Percentiles rank a stretch among this genome's conserved stretches.
Evolutionary conservation across 2,888 invertebrate species (phyloP).

Genomic region (Protophormia terraenovae): DNA sequence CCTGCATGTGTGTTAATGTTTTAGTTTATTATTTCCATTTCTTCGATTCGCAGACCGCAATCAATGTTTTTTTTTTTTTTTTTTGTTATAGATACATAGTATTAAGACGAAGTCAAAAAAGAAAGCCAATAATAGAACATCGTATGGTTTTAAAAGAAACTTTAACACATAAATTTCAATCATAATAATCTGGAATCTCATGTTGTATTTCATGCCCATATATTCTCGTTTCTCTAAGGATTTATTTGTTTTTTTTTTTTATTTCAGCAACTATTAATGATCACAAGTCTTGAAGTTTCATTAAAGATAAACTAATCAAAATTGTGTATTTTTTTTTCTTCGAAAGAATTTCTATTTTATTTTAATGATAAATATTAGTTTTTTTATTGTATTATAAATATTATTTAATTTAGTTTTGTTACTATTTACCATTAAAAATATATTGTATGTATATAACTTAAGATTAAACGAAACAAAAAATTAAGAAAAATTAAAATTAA

Average conservation of each 20-base stretch:
- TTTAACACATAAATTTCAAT: neutral
- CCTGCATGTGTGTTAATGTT: neutral
- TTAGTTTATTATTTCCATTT: neutral
- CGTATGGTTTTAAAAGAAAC: neutral
- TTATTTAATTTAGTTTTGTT: slow-evolving; percentile 49
- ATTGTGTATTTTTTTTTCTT: slow-evolving; percentile 29
- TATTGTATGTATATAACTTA: slow-evolving; percentile 53
- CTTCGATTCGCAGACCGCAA: neutral
- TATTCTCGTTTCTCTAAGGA: neutral
- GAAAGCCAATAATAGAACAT: neutral
- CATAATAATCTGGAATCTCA: neutral
- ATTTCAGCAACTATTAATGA: neutral
- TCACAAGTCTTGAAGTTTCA: slow-evolving; percentile 1
- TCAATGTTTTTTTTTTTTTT: neutral
- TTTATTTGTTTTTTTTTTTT: neutral
- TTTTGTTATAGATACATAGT: neutral
- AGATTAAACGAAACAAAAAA: slow-evolving; percentile 47
- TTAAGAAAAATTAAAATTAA: slow-evolving; percentile 25
- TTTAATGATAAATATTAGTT: slow-evolving; percentile 51
- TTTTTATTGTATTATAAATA: slow-evolving; percentile 46
- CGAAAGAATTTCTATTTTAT: slow-evolving; percentile 31
- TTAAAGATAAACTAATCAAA: slow-evolving; percentile 26
- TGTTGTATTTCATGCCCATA: neutral
- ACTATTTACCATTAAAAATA: slow-evolving; percentile 61
- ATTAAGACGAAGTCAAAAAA: neutral